Base-by-base conservation (phyloP, 2,113 vertebrate genomes). In the Colius striatus region DNA sequence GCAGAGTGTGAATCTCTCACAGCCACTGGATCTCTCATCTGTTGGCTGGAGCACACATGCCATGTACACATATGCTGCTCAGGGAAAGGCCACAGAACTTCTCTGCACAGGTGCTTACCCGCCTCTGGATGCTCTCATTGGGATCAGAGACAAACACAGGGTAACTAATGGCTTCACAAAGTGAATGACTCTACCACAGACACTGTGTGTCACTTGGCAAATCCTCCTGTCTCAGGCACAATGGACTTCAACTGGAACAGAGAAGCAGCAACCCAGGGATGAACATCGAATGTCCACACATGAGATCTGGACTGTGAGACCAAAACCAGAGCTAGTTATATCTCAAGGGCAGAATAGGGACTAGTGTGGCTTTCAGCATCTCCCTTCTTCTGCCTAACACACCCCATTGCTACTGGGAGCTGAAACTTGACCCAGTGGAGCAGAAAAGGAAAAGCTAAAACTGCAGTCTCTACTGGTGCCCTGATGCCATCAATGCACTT, bases 1-100 rank as follows among this genome's bases (percentile, higher is more conserved):
- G 93, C 93, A 91, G 90, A 95, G 57, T 30, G 53, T 1, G 3
- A 36, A 65, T 87, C 84, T 84, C 94, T 91, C 89, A 80, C 71
- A 88, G 72, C 74, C 90, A 80, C 82, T 88, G 87, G 80, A 70
- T 51, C 45, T 41, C 81, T 87, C 70, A 45, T 6, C 66, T 38
- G 54, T 7, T 7, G 19, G 32, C 73, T 74, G 77, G 48, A 89
- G 57, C 84, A 91, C 76, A 61, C 23, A 5, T 29, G 57, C 45
- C 34, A 16, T 0, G 9, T 12, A 62, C 54, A 11, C 15, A 8
- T 18, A 41, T 3, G 36, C n/a, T 36, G 75, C 43, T 80, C 55
- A 8, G 1, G 3, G 68, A 58, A 65, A 83, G 38, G n/a, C 36
- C 34, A 16, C 45, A n/a, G 55, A 36, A 8, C 21, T 14, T 6